Evolutionary conservation across 2,888 invertebrate genomes (phyloP).

Genomic region (Limnephilus marmoratus): DNA sequence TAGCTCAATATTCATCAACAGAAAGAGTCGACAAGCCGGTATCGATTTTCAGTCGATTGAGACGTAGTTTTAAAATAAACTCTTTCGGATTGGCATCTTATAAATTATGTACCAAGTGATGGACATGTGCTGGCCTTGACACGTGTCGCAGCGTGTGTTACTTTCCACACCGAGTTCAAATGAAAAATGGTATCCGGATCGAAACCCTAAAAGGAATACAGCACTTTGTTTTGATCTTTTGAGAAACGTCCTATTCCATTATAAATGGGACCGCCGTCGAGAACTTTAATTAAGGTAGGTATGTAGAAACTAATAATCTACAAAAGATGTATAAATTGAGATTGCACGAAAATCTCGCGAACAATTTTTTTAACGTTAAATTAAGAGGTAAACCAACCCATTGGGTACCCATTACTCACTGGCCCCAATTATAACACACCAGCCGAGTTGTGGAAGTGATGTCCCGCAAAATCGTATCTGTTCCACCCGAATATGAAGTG

Average conservation of each 20-base stretch:
- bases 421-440: not conserved
- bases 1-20: not conserved
- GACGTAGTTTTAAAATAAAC: not conserved
- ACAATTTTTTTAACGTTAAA: not conserved
- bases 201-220: not conserved
- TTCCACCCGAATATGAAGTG: not conserved
- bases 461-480: not conserved
- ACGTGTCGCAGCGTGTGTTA: constrained; percentile 31
- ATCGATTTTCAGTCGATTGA: not conserved
- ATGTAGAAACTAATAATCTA: not conserved
- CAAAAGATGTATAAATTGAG: not conserved
- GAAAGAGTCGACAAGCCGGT: not conserved
- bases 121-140: constrained; percentile 29
- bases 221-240: not conserved
- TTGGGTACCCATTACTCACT: not conserved
- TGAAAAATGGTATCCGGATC: not conserved
- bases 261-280: not conserved
- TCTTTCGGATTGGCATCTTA: constrained; percentile 10
- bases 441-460: not conserved
- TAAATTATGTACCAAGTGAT: constrained; percentile 6
- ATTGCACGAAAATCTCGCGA: not conserved
- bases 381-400: not conserved
- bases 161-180: constrained; percentile 4
- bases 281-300: not conserved
- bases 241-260: not conserved